Conservation (phyloP, 2,888 invertebrate species). For the Diplolepis rosae region DNA sequence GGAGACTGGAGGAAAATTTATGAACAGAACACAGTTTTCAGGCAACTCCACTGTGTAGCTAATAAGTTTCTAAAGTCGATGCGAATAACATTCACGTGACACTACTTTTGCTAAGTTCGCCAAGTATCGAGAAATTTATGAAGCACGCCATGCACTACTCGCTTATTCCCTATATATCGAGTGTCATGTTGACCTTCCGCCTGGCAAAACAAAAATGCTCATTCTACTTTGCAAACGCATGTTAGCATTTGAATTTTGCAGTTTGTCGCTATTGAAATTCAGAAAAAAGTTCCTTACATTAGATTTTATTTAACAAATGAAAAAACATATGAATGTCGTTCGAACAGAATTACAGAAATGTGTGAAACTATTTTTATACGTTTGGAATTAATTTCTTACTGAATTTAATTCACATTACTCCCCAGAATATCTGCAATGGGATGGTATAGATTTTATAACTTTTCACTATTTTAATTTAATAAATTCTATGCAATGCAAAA, state of each 20-base stretch:
- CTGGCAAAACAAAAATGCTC: slow-evolving; percentile 3
- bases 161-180: slow-evolving; percentile 22
- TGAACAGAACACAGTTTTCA: slow-evolving; percentile 19
- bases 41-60: slow-evolving; percentile 27
- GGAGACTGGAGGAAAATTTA: slow-evolving; percentile 28
- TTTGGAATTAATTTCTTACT: too few species aligned
- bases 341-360: background rate
- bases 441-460: too few species aligned
- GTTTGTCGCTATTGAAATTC: slow-evolving; percentile 15
- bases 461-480: too few species aligned
- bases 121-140: slow-evolving; percentile 59
- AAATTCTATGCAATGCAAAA: too few species aligned
- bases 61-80: slow-evolving; percentile 32
- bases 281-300: slow-evolving; percentile 2
- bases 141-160: slow-evolving; percentile 41
- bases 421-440: too few species aligned
- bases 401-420: too few species aligned
- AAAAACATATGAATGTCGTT: background rate
- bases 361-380: background rate
- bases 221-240: background rate
- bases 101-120: slow-evolving; percentile 48
- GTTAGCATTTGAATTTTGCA: slow-evolving; percentile 12
- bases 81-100: slow-evolving; percentile 49
- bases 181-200: slow-evolving; percentile 29
- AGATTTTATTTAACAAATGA: background rate